These are phyloP conservation scores for Anarhynchus alexandrinus DNA, from an alignment of 2,113 vertebrate species.

Conservation along the genomic window DNA sequence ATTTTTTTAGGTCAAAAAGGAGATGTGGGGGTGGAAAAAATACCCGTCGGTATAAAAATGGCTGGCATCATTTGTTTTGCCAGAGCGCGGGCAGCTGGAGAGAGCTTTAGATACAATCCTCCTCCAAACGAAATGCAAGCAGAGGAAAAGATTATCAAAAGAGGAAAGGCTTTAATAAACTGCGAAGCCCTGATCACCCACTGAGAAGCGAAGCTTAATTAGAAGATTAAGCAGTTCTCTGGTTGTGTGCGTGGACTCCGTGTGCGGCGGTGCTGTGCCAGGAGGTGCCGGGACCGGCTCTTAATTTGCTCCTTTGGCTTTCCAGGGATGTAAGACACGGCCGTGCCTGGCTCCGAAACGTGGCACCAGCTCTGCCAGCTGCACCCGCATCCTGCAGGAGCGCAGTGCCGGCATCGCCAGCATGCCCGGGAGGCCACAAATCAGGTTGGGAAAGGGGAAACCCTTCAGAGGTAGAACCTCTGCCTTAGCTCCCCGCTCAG, in stretches of 20 bases:
- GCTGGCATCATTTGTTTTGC: neutral
- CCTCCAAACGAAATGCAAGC: neutral
- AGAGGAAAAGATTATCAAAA: neutral
- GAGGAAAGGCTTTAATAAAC: conserved; percentile 36
- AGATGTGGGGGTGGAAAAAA: neutral
- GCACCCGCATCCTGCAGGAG: neutral
- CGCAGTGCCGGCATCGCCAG: neutral
- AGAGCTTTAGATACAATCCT: neutral
- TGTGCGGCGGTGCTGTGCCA: neutral
- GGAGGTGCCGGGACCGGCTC: neutral
- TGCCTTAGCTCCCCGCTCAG: neutral
- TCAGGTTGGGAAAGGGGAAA: neutral
- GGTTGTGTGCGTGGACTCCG: neutral
- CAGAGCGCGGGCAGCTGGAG: neutral
- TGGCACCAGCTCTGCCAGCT: neutral
- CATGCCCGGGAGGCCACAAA: accelerated
- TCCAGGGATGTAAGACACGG: accelerated
- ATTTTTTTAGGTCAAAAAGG: neutral
- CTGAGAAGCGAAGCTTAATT: conserved; percentile 3
- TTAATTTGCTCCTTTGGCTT: neutral
- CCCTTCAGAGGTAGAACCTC: neutral
- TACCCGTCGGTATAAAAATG: neutral
- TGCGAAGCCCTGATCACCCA: neutral
- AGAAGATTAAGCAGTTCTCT: neutral
- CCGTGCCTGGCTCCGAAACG: neutral